Evolutionary conservation across 30 jellyfish, hydroid and myxozoan genomes (phyloP), one percentile per base, ranked within the genome.

Genomic region (Sanderia malayensis): DNA sequence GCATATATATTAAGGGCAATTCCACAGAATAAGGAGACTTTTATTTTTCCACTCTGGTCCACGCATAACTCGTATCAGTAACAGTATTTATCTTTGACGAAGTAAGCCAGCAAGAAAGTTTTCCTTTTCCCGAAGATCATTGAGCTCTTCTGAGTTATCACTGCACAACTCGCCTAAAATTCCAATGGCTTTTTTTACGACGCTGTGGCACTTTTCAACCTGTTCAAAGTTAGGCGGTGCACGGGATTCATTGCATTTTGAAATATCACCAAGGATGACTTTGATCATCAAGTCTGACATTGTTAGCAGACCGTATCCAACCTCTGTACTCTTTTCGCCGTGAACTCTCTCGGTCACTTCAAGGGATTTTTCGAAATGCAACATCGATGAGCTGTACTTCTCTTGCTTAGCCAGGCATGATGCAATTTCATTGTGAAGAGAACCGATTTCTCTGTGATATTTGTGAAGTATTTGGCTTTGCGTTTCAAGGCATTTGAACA

Each of bases 311-410:
- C 57, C 87, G 47, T 76, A 73, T 25, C 95, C 90, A 32, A 70
- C 73, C 61, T 91, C 98, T 41, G 82, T 80, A 45, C 98, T 84
- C 27, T 79, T 76, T 21, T 80, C 85, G 2, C 96, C 98, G 58
- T 71, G 66, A 27, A 33, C 33, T n/a, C 19, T n/a, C 26, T 44
- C 52, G 18, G 47, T 33, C 27, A 84, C 67, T 28, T 46, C 78
- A 23, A 91, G 70, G 41, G 93, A 66, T 45, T 79, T 65, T 31
- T 71, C 79, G 46, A 84, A 59, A 65, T 61, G 84, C 21, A 0
- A 11, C 72, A 67, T 58, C 7, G 96, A 81, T 22, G 71, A 46
- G 19, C n/a, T 23, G 58, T 58, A 84, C 4, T 69, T 52, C 45
- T 58, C 76, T 60, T 46, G 60, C 79, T 31, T n/a, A 22, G 96